Evolutionary conservation across 2,888 invertebrate species (phyloP), one percentile per base, ranked within the genome.

Genomic region (Lingula anatina): DNA sequence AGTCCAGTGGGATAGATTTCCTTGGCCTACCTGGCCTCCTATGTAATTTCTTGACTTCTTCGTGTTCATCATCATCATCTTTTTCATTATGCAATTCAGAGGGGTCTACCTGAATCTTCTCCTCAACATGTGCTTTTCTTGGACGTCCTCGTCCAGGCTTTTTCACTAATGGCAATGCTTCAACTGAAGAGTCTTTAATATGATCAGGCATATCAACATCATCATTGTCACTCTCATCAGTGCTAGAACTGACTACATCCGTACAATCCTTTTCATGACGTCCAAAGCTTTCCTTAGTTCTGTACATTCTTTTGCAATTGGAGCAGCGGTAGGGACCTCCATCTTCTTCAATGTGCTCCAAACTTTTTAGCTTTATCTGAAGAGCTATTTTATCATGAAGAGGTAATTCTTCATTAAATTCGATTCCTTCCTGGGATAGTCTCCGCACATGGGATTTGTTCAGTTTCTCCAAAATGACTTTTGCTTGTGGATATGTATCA

Each of bases 261-360:
- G 75, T 70, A 59, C 78, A 78, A 5, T 59, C 59, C 37, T 68
- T 63, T 20, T 66, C 60, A 60, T 78, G 78, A 18, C 64, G 64
- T 25, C 65, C 52, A 46, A 66, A 76, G 55, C 78, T 78, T 50
- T 72, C 71, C 47, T 64, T 65, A 1, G 78, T 78, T 36, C 75
- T 64, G 54, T 76, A 76, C 48, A 67, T 43, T 39, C 91, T 87
- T 64, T 89, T 89, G 70, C 93, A 94, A 56, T 88, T 84, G 61
- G 87, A 85, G 75, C 93, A 94, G 64, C 88, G 87, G 1, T 92
- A 90, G 5, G 88, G 87, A 3, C 74, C 74, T n/a, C n/a, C n/a
- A n/a, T n/a, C n/a, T 41, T 64, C 61, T n/a, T 67, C 66, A 49
- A 73, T 72, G 28, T 71, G 68, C 2, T 74, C 73, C 40, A 74